Percentiles rank a stretch among this genome's conserved stretches.
Evolutionary conservation across 2,113 vertebrate genomes (phyloP).

Genomic region (Urocitellus parryii): DNA sequence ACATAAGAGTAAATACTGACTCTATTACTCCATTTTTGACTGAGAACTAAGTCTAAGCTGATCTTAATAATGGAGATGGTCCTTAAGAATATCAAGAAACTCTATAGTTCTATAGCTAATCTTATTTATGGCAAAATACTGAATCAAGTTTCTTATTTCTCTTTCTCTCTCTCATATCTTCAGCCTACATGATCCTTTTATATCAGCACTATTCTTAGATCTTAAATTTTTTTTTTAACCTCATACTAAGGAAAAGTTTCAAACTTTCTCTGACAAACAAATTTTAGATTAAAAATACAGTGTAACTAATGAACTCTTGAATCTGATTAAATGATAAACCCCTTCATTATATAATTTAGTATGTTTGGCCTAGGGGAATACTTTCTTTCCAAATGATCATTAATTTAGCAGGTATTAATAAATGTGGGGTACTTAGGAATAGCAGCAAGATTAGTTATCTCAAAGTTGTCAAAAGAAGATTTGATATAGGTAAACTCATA

Average conservation of each 20-base stretch:
- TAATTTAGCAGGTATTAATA: constrained; percentile 61
- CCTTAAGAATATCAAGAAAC: not conserved
- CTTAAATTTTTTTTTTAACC: constrained; percentile 63
- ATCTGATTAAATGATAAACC: constrained; percentile 70
- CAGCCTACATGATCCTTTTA: constrained; percentile 45
- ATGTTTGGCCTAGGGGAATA: constrained; percentile 69
- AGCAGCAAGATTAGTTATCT: constrained; percentile 39
- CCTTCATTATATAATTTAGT: constrained; percentile 79
- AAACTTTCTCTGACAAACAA: constrained; percentile 68
- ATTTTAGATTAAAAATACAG: constrained; percentile 62
- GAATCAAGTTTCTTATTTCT: constrained; percentile 25
- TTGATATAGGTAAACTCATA: constrained; percentile 42
- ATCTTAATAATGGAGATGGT: not conserved
- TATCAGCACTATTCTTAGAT: constrained; percentile 80
- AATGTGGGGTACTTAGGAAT: constrained; percentile 5
- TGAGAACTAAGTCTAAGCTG: not conserved
- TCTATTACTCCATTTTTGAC: not conserved
- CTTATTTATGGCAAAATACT: constrained; percentile 7
- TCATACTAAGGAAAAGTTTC: constrained; percentile 64
- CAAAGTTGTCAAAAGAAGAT: constrained; percentile 14
- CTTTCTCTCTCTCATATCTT: too few species aligned
- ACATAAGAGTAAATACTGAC: not conserved
- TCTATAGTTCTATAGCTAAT: constrained; percentile 56
- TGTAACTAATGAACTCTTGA: constrained; percentile 75
- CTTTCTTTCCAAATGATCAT: constrained; percentile 51